Evolutionary conservation across 2,888 invertebrate genomes (phyloP).

Genomic region (Drosophila yooni): DNA sequence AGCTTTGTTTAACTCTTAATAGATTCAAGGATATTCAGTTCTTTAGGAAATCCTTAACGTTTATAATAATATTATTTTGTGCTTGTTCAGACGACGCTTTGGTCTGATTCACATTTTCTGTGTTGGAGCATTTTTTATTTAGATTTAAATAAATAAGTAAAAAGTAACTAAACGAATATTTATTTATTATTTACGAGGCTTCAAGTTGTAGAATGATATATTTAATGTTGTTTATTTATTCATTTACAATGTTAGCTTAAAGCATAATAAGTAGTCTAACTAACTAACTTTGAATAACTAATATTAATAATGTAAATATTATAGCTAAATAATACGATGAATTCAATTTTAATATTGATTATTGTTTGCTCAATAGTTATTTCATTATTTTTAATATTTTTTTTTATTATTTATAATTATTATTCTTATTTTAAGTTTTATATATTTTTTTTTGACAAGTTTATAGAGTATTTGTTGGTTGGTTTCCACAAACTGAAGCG

Average conservation of each 20-base stretch:
- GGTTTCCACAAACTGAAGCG: not conserved
- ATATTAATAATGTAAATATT: not conserved
- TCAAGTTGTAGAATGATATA: not conserved
- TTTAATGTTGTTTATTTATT: not conserved
- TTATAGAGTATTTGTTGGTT: slow-evolving; percentile 31
- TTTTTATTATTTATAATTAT: no score
- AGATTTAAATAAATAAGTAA: not conserved
- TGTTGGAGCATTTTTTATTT: not conserved
- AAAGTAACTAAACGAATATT: no score
- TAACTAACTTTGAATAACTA: not conserved
- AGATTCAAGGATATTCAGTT: not conserved
- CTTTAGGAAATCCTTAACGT: not conserved
- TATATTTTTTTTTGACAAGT: no score
- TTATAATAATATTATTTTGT: not conserved
- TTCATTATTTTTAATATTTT: not conserved
- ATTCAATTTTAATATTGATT: not conserved
- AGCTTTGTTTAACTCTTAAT: not conserved
- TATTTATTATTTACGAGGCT: not conserved
- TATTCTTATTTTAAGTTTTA: not conserved
- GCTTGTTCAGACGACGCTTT: not conserved
- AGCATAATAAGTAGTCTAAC: not conserved
- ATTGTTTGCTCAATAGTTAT: not conserved
- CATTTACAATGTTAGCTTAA: no score
- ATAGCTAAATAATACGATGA: not conserved
- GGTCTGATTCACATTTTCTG: not conserved